These are phyloP conservation scores for Panthera uncia DNA, from an alignment of 2,113 vertebrate genomes.

Conservation along the genomic window DNA sequence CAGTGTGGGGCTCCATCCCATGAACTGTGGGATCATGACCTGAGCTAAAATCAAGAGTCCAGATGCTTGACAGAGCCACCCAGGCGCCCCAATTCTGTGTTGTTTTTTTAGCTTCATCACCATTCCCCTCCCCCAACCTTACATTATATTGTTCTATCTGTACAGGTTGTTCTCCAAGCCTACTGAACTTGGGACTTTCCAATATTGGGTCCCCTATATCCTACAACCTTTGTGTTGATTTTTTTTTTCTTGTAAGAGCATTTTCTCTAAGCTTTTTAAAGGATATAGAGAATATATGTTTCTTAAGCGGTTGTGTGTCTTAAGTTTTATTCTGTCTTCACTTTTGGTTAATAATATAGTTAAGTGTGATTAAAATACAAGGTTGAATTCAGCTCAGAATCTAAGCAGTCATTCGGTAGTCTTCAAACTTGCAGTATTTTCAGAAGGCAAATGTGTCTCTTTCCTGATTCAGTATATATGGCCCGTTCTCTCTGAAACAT, in stretches of 20 bases:
- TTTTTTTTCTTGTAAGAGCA: neutral
- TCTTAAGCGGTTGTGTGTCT: neutral
- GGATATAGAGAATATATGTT: neutral
- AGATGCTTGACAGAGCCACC: too few species aligned
- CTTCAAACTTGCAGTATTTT: neutral
- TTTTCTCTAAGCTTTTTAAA: slow-evolving; percentile 26
- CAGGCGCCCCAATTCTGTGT: too few species aligned
- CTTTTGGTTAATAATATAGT: neutral
- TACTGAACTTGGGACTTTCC: neutral
- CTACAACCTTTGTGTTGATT: neutral
- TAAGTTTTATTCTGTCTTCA: neutral
- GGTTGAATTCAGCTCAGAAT: slow-evolving; percentile 33
- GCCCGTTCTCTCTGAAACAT: neutral
- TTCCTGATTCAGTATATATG: neutral
- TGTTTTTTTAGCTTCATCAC: neutral
- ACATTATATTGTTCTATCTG: neutral
- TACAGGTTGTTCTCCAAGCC: neutral
- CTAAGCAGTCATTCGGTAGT: neutral
- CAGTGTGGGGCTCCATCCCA: too few species aligned
- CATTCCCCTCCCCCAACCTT: neutral
- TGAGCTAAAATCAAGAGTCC: too few species aligned
- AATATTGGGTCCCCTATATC: neutral
- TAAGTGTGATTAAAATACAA: slow-evolving; percentile 30
- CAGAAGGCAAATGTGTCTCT: neutral
- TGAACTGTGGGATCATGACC: too few species aligned